Evolutionary conservation across 1,140 invertebrate species (phyloP), one percentile per base, ranked within the genome.

Genomic region (Pentalonia nigronervosa): DNA sequence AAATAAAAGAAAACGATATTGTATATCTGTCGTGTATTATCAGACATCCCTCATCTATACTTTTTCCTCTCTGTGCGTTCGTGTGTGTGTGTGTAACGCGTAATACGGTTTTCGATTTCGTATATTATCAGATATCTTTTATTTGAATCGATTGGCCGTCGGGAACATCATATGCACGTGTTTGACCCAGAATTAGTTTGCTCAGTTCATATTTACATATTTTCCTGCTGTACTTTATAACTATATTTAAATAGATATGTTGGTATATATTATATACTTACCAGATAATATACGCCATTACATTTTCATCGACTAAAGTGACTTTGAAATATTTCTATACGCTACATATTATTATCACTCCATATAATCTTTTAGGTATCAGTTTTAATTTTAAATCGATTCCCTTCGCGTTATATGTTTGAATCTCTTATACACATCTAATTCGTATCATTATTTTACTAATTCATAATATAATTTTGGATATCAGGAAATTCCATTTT

Each of bases 1-100:
- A 89, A 89, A 53, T 56, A 56, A 89, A 89, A 89, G n/a, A 50
- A 53, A 89, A 89, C 50, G n/a, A 53, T 53, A 53, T 9, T 36
- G 48, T 87, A n/a, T 34, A 34, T 53, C 84, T 47, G 41, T 25
- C 20, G 11, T 20, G 11, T 76, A 76, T 87, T 87, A 87, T 87
- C 83, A 45, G 41, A 84, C 41, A 45, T 87, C 84, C n/a, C 3
- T 87, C 84, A 20, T 87, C 45, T 87, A 7, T 87, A 6, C 30
- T n/a, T 87, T 36, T 48, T 36, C 45, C 30, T 47, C 84, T 87
- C 25, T 86, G 14, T 47, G 84, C 45, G 30, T 86, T 8, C 30
- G 36, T 8, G 41, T n/a, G 81, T 20, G 36, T 9, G 17, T 53
- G 50, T 53, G 50, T 21, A 2, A 20, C 21, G 45, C 17, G 84